Conservation (phyloP, 2,888 invertebrate species). For the Nasonovia ribisnigri region DNA sequence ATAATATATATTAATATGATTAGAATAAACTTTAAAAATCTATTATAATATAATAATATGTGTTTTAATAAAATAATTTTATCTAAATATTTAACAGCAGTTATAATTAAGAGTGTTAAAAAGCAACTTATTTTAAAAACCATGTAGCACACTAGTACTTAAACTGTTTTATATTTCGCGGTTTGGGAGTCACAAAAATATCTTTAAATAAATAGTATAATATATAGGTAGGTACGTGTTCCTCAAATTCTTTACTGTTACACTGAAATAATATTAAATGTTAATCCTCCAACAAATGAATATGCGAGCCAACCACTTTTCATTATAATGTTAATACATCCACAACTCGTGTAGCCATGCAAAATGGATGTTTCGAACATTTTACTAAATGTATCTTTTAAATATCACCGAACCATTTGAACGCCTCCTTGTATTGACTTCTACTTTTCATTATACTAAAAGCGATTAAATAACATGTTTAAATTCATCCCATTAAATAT, state of each 20-base stretch:
- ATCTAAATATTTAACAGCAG: not conserved
- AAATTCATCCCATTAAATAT: constrained; percentile 50
- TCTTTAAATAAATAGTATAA: not conserved
- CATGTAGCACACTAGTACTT: not conserved
- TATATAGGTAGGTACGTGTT: not conserved
- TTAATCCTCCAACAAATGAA: not conserved
- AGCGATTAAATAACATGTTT: constrained; percentile 51
- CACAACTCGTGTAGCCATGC: not conserved
- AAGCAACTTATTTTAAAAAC: not conserved
- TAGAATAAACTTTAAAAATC: not conserved
- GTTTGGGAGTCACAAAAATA: not conserved
- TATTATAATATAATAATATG: not conserved
- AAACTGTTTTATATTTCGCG: not conserved
- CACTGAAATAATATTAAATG: not conserved
- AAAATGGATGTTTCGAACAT: not conserved
- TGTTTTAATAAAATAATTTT: not conserved
- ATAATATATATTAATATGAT: too few species aligned
- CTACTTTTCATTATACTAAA: constrained; percentile 50
- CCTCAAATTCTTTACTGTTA: not conserved
- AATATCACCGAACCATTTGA: constrained; percentile 18
- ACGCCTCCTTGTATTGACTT: constrained; percentile 44
- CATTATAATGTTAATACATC: constrained; percentile 12
- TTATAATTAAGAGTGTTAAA: not conserved
- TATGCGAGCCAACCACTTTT: constrained; percentile 15
- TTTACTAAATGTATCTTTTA: constrained; percentile 10